These are phyloP conservation scores for Semibalanus balanoides DNA, from an alignment of 1,140 invertebrate species.

Conservation along the genomic window DNA sequence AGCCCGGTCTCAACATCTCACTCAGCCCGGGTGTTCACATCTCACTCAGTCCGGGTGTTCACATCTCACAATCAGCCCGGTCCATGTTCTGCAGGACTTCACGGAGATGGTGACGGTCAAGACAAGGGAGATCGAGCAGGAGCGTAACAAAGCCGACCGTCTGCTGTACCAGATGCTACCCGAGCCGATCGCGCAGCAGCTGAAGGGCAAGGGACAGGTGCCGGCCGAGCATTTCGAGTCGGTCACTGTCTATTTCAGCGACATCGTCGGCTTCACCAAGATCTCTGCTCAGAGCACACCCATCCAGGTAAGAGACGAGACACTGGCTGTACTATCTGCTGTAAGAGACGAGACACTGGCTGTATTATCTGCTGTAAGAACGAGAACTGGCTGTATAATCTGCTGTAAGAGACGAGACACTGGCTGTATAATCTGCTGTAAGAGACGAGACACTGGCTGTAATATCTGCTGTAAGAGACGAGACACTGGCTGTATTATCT, in stretches of 20 bases:
- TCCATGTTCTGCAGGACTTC: constrained; percentile 53
- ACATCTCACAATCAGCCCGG: too few relatives aligned
- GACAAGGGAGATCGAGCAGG: constrained; percentile 61
- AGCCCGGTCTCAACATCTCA: too few relatives aligned
- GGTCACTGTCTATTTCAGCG: constrained; percentile 34
- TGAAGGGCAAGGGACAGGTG: constrained; percentile 30
- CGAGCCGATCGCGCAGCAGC: constrained; percentile 30
- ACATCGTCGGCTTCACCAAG: constrained; percentile 31
- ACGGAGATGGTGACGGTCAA: constrained; percentile 60
- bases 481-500: background rate
- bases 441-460: too few relatives aligned
- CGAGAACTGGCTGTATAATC: too few relatives aligned
- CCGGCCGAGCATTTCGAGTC: constrained; percentile 23
- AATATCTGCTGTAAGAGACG: too few relatives aligned
- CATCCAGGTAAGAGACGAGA: constrained; percentile 31
- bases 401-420: too few relatives aligned
- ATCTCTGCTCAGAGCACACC: constrained; percentile 31
- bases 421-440: too few relatives aligned
- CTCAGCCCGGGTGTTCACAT: too few relatives aligned
- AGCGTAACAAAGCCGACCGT: constrained; percentile 67
- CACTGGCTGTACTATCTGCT: too few relatives aligned
- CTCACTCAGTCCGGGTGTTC: too few relatives aligned
- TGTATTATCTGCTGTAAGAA: too few relatives aligned
- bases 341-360: too few relatives aligned
- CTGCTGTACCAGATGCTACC: constrained; percentile 60